phyloP scores from a whole-genome alignment of 2,797 vertebrate species.

The Syngnathus acus region DNA sequence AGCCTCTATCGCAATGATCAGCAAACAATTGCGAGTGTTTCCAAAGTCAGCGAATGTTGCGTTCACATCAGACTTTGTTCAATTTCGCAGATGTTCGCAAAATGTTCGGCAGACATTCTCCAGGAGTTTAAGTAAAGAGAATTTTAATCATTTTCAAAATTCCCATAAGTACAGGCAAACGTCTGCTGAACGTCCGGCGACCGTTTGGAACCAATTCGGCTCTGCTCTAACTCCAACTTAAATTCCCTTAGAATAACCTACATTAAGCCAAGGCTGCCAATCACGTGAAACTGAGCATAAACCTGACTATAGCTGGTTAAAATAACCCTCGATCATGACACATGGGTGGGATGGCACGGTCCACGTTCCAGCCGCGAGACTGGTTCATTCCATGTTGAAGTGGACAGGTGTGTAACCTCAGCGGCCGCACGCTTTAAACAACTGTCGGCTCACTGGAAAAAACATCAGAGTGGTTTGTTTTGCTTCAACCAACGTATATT shows the following conservation, averaged over 20 bases:
- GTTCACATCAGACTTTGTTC: no score
- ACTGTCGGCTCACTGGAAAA: slow-evolving; percentile 37
- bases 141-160: no score
- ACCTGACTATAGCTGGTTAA: not conserved
- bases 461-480: slow-evolving; percentile 45
- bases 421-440: slow-evolving; percentile 49
- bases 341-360: slow-evolving; percentile 12
- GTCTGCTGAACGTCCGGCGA: no score
- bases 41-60: no score
- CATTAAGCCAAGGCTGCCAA: not conserved
- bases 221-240: not conserved
- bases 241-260: not conserved
- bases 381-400: slow-evolving; percentile 17
- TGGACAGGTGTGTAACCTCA: slow-evolving; percentile 61
- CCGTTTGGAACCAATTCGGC: not conserved
- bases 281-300: not conserved
- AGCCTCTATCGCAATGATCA: no score
- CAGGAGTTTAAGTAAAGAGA: no score
- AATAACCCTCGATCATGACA: not conserved
- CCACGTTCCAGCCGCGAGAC: slow-evolving; percentile 27
- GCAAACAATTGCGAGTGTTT: no score
- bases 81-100: no score
- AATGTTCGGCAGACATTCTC: no score
- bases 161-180: no score
- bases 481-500: slow-evolving; percentile 45